phyloP scores from a whole-genome alignment of 2,797 vertebrate species.

The Nasua narica region DNA sequence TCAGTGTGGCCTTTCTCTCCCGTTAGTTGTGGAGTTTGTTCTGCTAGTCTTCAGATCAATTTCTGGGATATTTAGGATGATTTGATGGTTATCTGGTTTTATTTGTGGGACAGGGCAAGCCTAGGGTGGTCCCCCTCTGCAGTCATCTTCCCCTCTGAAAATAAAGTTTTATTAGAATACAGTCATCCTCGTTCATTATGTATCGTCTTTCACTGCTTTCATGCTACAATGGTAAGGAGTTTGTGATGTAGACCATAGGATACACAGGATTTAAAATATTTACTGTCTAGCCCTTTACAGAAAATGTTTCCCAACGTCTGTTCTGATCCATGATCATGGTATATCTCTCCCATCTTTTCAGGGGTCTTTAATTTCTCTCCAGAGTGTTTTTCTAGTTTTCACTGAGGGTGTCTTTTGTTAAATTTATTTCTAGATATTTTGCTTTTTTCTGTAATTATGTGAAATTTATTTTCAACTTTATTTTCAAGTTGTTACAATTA shows the following conservation, averaged over 20 bases:
- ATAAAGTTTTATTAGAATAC: not conserved
- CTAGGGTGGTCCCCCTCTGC: not conserved
- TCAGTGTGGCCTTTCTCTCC: not conserved
- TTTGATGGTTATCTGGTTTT: not conserved
- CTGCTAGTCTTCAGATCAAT: not conserved
- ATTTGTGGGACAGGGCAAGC: not conserved
- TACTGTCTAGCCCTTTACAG: not conserved
- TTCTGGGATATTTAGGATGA: not conserved
- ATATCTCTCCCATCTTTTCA: not conserved
- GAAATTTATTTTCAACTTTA: conserved; percentile 5
- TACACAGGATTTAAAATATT: not conserved
- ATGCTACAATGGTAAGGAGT: not conserved
- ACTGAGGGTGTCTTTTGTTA: not conserved
- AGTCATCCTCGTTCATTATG: not conserved
- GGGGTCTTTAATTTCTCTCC: not conserved
- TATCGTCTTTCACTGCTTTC: not conserved
- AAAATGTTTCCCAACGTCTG: not conserved
- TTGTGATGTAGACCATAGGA: not conserved
- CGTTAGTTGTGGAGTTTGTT: not conserved
- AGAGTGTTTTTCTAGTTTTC: not conserved
- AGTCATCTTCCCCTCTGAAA: not conserved
- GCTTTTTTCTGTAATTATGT: not conserved
- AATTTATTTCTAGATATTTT: not conserved
- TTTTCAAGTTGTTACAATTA: not conserved
- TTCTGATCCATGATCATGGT: not conserved